Evolutionary conservation across 2,888 invertebrate species (phyloP).

Genomic region (Drosophila setosimentum): DNA sequence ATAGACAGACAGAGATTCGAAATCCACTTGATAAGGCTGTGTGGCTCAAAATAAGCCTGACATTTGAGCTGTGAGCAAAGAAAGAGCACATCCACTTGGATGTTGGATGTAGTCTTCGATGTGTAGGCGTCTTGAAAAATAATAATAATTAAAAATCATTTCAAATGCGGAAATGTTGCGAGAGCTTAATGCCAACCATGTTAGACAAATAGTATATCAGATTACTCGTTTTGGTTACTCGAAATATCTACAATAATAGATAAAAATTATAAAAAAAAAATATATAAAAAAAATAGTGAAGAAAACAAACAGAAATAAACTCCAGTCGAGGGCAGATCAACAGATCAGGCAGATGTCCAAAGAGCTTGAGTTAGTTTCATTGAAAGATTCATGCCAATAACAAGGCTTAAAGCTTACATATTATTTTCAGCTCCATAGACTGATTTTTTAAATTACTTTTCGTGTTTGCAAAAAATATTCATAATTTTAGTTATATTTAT

Average conservation of each 20-base stretch:
- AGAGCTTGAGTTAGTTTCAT: slow-evolving; percentile 5
- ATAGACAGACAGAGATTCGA: slow-evolving; percentile 38
- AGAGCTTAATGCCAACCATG: slow-evolving; percentile 76
- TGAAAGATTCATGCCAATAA: slow-evolving; percentile 2
- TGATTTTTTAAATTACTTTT: not conserved
- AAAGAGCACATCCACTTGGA: slow-evolving; percentile 31
- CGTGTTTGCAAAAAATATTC: not conserved
- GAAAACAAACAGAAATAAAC: slow-evolving; percentile 26
- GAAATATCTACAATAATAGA: slow-evolving; percentile 11
- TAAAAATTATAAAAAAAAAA: slow-evolving; percentile 11
- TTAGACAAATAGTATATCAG: slow-evolving; percentile 77
- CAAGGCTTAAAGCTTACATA: not conserved
- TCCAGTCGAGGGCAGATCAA: slow-evolving; percentile 31
- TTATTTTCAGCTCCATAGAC: not conserved
- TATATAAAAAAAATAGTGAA: slow-evolving; percentile 10
- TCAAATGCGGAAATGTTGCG: slow-evolving; percentile 77
- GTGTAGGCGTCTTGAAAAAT: slow-evolving; percentile 70
- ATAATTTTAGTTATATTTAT: not conserved
- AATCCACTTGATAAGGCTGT: slow-evolving; percentile 66
- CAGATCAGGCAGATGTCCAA: slow-evolving; percentile 34
- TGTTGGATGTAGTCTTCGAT: slow-evolving; percentile 35
- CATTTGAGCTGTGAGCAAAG: slow-evolving; percentile 66
- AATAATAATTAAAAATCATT: slow-evolving; percentile 78
- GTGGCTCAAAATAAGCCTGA: slow-evolving; percentile 70
- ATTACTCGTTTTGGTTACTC: slow-evolving; percentile 61